These are phyloP conservation scores for Dascillus cervinus DNA, from an alignment of 2,888 invertebrate species.

Conservation along the genomic window DNA sequence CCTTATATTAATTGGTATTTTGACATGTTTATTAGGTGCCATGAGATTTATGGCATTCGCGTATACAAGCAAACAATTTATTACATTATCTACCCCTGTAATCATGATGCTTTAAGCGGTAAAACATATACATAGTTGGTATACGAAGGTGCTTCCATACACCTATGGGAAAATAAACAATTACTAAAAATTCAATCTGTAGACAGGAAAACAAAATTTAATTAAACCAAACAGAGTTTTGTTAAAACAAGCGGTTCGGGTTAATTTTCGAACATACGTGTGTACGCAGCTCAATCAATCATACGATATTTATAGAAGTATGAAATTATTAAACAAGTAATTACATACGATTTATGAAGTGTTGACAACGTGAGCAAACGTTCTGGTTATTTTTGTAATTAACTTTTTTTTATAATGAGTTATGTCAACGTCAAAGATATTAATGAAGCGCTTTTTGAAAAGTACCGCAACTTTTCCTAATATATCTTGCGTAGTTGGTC, in stretches of 20 bases:
- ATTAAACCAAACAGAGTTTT: too few relatives aligned
- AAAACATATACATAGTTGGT: too few relatives aligned
- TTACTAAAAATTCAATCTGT: slow-evolving; percentile 1
- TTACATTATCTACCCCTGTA: slow-evolving; percentile 11
- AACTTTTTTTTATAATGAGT: slow-evolving; percentile 14
- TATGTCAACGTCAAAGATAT: slow-evolving; percentile 13
- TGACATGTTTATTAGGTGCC: slow-evolving; percentile 14
- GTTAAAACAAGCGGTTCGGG: slow-evolving; percentile 11
- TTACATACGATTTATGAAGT: slow-evolving; percentile 14
- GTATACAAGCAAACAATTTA: slow-evolving; percentile 7
- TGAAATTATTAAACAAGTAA: slow-evolving; percentile 21
- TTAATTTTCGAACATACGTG: slow-evolving; percentile 22
- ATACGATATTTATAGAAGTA: slow-evolving; percentile 21
- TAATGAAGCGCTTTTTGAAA: too few relatives aligned
- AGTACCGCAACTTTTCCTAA: too few relatives aligned
- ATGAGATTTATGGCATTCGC: slow-evolving; percentile 11
- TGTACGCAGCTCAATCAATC: slow-evolving; percentile 21
- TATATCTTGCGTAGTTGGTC: too few relatives aligned
- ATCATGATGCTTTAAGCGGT: slow-evolving; percentile 3
- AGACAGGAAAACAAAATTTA: too few relatives aligned
- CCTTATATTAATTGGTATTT: slow-evolving; percentile 14
- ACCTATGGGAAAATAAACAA: too few relatives aligned
- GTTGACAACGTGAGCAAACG: slow-evolving; percentile 14
- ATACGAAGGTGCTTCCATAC: too few relatives aligned
- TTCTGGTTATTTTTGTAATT: slow-evolving; percentile 15